phyloP scores from a whole-genome alignment of 2,888 invertebrate species.

The Eledona agricola region DNA sequence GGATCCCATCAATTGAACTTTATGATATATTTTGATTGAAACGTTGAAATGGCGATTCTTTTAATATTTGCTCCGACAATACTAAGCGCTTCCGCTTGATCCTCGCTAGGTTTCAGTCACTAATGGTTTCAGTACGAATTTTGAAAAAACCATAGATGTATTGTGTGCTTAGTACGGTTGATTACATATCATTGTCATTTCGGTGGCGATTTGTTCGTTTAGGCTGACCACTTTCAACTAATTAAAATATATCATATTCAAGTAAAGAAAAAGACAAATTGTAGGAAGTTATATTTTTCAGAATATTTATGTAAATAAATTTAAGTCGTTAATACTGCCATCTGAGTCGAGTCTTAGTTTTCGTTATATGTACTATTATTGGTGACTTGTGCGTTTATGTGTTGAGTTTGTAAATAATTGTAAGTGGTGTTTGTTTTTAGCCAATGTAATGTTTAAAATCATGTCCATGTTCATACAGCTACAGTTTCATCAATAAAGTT shows the following conservation, averaged over 20 bases:
- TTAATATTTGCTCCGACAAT: slow-evolving; percentile 15
- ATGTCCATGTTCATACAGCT: slow-evolving; percentile 30
- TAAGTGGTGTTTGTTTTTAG: slow-evolving; percentile 2
- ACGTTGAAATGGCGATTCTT: slow-evolving; percentile 5
- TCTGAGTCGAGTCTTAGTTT: too few species aligned
- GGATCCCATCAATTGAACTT: slow-evolving; percentile 59
- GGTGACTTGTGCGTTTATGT: background rate
- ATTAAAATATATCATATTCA: slow-evolving; percentile 22
- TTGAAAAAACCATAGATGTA: background rate
- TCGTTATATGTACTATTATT: background rate
- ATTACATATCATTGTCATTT: slow-evolving; percentile 17
- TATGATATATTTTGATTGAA: slow-evolving; percentile 37
- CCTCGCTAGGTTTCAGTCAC: background rate
- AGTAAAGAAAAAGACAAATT: slow-evolving; percentile 1
- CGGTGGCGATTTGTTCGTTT: too few species aligned
- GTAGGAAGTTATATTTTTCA: slow-evolving; percentile 6
- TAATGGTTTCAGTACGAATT: background rate
- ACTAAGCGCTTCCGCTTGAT: slow-evolving; percentile 1
- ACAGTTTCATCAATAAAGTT: slow-evolving; percentile 26
- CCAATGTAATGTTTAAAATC: slow-evolving; percentile 22
- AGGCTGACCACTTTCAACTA: too few species aligned
- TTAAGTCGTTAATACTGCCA: slow-evolving; percentile 17
- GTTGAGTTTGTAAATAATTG: slow-evolving; percentile 24
- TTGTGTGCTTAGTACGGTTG: slow-evolving; percentile 6
- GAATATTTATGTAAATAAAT: slow-evolving; percentile 6